These are phyloP conservation scores for Pithys albifrons DNA, from an alignment of 2,113 vertebrate genomes.

Conservation along the genomic window DNA sequence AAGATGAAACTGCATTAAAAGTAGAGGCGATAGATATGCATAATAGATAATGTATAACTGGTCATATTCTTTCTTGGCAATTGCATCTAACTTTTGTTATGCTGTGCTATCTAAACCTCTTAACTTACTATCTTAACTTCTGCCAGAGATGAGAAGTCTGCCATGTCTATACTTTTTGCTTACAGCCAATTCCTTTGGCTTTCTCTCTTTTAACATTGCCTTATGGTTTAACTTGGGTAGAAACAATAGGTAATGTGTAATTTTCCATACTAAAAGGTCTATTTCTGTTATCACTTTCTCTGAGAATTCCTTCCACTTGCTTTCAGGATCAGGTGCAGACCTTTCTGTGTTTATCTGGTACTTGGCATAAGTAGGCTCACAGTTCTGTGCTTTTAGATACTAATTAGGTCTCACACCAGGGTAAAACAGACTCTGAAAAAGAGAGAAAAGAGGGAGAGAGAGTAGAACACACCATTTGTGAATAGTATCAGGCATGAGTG, in stretches of 20 bases:
- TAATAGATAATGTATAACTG: not conserved
- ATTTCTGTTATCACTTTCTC: not conserved
- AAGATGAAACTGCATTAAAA: not conserved
- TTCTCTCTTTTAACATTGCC: not conserved
- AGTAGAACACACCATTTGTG: rapidly evolving
- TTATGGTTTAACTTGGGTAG: not conserved
- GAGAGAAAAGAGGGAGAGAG: not conserved
- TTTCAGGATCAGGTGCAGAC: not conserved
- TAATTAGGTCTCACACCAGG: not conserved
- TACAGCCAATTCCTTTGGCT: not conserved
- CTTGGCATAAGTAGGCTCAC: not conserved
- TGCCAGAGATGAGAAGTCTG: not conserved
- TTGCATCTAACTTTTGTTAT: not conserved
- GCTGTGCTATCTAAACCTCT: not conserved
- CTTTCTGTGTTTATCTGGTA: not conserved
- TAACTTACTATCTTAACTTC: not conserved
- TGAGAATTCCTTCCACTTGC: not conserved
- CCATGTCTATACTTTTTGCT: not conserved
- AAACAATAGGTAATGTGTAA: not conserved
- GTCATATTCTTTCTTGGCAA: not conserved
- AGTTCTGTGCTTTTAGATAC: not conserved
- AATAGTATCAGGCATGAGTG: not conserved
- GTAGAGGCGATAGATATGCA: not conserved
- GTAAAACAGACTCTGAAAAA: not conserved
- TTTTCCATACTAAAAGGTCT: not conserved